Conservation (phyloP, 2,888 invertebrate species). For the Archips xylosteana region DNA sequence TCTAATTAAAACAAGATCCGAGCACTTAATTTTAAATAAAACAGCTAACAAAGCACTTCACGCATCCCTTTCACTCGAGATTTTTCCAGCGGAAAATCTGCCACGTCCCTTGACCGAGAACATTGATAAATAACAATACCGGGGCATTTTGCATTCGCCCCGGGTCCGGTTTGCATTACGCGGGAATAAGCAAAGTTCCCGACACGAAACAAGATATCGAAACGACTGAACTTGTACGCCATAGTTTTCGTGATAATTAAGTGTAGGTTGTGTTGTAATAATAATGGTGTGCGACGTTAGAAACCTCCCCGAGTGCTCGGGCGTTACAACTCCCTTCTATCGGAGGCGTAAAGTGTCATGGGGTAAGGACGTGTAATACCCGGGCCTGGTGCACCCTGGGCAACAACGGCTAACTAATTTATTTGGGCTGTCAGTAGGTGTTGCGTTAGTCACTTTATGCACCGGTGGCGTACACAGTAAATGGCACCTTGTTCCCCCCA, state of each 20-base stretch:
- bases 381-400: too few species aligned
- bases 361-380: too few species aligned
- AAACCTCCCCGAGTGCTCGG: too few species aligned
- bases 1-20: background rate
- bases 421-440: too few species aligned
- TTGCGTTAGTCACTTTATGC: too few species aligned
- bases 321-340: too few species aligned
- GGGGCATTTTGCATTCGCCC: constrained; percentile 54
- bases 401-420: too few species aligned
- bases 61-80: constrained; percentile 5
- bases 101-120: background rate
- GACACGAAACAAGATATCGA: constrained; percentile 50
- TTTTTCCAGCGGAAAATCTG: constrained; percentile 8
- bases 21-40: constrained; percentile 2
- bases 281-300: too few species aligned
- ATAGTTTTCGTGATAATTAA: background rate
- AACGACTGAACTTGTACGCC: background rate
- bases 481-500: too few species aligned
- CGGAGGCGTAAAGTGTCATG: too few species aligned
- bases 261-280: too few species aligned
- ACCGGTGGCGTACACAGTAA: too few species aligned
- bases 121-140: constrained; percentile 22
- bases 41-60: background rate
- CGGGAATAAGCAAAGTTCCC: constrained; percentile 58
- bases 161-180: constrained; percentile 50